Conservation (phyloP, 2,113 vertebrate species). For the Muscicapa adusta region DNA sequence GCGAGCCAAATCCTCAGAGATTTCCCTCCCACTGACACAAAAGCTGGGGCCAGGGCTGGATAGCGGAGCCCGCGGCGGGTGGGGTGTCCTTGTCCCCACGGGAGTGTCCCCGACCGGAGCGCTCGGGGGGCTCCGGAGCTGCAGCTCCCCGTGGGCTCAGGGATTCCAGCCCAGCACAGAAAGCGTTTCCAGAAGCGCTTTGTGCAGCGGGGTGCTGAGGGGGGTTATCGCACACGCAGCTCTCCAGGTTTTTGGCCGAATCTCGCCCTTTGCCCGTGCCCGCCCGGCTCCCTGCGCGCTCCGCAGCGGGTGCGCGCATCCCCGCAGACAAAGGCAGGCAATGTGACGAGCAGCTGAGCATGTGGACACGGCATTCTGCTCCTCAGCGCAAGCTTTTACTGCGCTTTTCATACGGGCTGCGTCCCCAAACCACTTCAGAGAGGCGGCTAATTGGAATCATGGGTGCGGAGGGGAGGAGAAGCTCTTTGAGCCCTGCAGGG, state of each 20-base stretch:
- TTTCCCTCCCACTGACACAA: constrained; percentile 7
- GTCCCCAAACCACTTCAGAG: constrained; percentile 50
- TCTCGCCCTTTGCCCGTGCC: rapidly evolving
- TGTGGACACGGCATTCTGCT: not conserved
- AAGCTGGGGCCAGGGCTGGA: not conserved
- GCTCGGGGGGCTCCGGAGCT: not conserved
- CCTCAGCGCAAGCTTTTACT: not conserved
- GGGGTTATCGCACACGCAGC: not conserved
- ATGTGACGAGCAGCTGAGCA: constrained; percentile 20
- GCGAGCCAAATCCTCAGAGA: constrained; percentile 45
- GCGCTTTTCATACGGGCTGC: not conserved
- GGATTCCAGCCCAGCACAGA: not conserved
- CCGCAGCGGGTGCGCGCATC: not conserved
- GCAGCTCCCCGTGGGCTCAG: rapidly evolving
- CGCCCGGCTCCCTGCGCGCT: not conserved
- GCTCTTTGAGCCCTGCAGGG: not conserved
- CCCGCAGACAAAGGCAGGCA: not conserved
- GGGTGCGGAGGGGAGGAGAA: not conserved
- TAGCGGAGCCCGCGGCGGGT: not conserved
- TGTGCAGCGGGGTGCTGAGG: rapidly evolving
- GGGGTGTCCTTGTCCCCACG: not conserved
- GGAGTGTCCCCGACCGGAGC: rapidly evolving
- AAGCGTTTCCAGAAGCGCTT: rapidly evolving
- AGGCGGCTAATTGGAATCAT: not conserved
- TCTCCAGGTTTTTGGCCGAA: not conserved